These are phyloP conservation scores for Myrmecophaga tridactyla DNA, from an alignment of 2,113 vertebrate genomes.

Conservation along the genomic window DNA sequence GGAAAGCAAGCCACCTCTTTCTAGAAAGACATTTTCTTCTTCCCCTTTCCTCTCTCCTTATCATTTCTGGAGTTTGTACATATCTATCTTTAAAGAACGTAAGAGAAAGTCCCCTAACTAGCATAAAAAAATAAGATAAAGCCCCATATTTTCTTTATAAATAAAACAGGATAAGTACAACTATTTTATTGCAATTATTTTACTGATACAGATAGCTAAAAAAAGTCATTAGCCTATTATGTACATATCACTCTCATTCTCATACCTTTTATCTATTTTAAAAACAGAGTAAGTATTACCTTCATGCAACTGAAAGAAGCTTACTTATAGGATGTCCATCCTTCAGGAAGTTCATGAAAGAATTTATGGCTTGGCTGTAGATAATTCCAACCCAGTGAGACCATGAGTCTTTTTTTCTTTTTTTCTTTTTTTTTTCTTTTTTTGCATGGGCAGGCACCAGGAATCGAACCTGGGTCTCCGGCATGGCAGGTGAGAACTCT, in stretches of 20 bases:
- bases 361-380: neutral
- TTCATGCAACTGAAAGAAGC: neutral
- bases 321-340: neutral
- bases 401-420: neutral
- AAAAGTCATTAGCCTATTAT: neutral
- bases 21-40: constrained; percentile 39
- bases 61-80: neutral
- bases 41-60: neutral
- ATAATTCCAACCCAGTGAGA: neutral
- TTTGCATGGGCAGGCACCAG: no score
- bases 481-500: no score
- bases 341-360: neutral
- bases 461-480: no score
- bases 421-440: no score
- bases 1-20: constrained; percentile 37
- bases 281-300: neutral
- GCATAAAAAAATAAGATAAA: neutral
- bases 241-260: neutral
- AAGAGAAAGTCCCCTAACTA: neutral
- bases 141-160: neutral
- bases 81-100: constrained; percentile 13
- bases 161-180: neutral
- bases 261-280: neutral
- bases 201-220: neutral
- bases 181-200: constrained; percentile 5